Evolutionary conservation across 2,113 vertebrate species (phyloP).

Genomic region (Spheniscus mendiculus): DNA sequence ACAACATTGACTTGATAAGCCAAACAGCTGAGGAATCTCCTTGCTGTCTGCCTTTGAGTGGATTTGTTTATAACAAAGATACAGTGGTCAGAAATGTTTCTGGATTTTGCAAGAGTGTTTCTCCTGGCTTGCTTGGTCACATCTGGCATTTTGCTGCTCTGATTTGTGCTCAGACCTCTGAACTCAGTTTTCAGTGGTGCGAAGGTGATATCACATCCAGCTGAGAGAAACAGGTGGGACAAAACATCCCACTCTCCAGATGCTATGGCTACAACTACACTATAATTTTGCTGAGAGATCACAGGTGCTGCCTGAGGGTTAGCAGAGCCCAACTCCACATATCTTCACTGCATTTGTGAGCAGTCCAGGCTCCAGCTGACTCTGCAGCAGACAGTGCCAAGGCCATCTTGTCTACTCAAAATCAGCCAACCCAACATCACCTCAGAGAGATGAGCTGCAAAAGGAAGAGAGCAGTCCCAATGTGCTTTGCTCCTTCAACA

Average conservation of each 20-base stretch:
- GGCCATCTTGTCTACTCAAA: background rate
- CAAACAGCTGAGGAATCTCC: background rate
- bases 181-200: background rate
- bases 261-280: background rate
- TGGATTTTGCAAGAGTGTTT: background rate
- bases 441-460: background rate
- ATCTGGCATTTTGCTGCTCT: background rate
- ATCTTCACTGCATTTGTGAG: background rate
- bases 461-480: background rate
- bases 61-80: background rate
- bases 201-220: background rate
- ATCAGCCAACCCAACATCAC: background rate
- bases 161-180: background rate
- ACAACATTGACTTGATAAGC: background rate
- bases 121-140: background rate
- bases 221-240: background rate
- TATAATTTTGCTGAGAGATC: background rate
- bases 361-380: background rate
- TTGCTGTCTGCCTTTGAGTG: background rate
- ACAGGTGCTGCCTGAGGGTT: background rate
- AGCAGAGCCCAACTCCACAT: background rate
- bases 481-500: background rate
- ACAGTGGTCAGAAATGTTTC: background rate
- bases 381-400: background rate
- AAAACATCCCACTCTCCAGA: background rate